These are phyloP conservation scores for Xiphophorus birchmanni DNA, from an alignment of 2,797 vertebrate species.

Conservation along the genomic window DNA sequence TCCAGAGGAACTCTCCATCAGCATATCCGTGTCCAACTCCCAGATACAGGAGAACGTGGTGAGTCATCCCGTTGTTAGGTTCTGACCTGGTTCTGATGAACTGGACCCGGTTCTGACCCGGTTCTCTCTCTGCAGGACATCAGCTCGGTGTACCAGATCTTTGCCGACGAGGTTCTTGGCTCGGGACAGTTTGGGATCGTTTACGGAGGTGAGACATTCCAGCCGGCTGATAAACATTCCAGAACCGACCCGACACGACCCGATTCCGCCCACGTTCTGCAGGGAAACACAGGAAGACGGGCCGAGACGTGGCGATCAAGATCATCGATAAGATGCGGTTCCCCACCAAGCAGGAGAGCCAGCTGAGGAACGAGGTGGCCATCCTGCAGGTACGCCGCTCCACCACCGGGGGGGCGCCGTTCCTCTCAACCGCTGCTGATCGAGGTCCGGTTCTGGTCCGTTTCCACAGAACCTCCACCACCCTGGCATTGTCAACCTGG, in stretches of 20 bases:
- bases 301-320: slow-evolving; percentile 97
- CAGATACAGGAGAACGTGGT: slow-evolving; percentile 99
- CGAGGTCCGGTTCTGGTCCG: background rate
- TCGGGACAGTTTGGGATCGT: slow-evolving; percentile 98
- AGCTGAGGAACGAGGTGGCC: slow-evolving; percentile 96
- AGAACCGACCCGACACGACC: background rate
- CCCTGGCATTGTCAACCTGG: slow-evolving; percentile 96
- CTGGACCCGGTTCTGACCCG: background rate
- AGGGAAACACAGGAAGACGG: slow-evolving; percentile 98
- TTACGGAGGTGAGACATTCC: slow-evolving; percentile 88
- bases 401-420: background rate
- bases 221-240: background rate
- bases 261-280: slow-evolving; percentile 2
- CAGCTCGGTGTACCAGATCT: slow-evolving; percentile 96
- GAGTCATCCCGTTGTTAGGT: slow-evolving; percentile 66
- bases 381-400: slow-evolving; percentile 90
- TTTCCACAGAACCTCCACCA: slow-evolving; percentile 92
- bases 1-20: slow-evolving; percentile 94
- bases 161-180: slow-evolving; percentile 97
- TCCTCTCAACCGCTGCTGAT: background rate
- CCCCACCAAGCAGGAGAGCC: slow-evolving; percentile 98
- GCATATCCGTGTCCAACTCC: slow-evolving; percentile 97
- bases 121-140: slow-evolving; percentile 85
- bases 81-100: background rate
- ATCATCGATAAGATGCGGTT: slow-evolving; percentile 99